Percentiles rank a stretch among this genome's conserved stretches.
phyloP scores from a whole-genome alignment of 1,140 invertebrate genomes.

The Chrysomallon squamiferum region DNA sequence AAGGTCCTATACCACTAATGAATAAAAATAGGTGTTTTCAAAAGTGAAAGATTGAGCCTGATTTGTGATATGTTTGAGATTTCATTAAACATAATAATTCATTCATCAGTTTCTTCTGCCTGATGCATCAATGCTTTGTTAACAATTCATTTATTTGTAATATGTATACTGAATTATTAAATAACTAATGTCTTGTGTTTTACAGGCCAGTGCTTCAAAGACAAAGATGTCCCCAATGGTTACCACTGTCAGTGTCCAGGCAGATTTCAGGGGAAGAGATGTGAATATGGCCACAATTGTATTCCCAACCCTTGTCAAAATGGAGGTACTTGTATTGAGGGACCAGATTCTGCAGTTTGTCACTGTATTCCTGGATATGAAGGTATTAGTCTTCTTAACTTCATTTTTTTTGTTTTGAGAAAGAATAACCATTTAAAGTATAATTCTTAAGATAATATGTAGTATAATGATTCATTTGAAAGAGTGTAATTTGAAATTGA shows the following conservation, averaged over 20 bases:
- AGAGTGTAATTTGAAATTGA: too few relatives aligned
- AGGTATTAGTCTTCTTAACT: slow-evolving; percentile 25
- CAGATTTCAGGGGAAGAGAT: slow-evolving; percentile 77
- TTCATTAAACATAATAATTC: too few relatives aligned
- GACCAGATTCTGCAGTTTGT: slow-evolving; percentile 45
- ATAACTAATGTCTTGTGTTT: not conserved
- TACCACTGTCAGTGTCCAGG: slow-evolving; percentile 73
- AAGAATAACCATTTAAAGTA: too few relatives aligned
- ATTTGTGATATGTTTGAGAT: too few relatives aligned
- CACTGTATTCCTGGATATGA: slow-evolving; percentile 40
- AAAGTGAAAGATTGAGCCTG: too few relatives aligned
- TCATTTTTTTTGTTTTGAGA: too few relatives aligned
- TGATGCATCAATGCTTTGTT: too few relatives aligned
- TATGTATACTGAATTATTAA: not conserved
- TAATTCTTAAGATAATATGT: too few relatives aligned
- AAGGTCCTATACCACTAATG: too few relatives aligned
- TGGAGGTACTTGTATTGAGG: slow-evolving; percentile 84
- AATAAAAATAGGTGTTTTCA: too few relatives aligned
- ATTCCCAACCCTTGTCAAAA: slow-evolving; percentile 80
- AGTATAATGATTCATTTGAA: too few relatives aligned
- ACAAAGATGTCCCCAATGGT: slow-evolving; percentile 49
- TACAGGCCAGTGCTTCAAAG: slow-evolving; percentile 45
- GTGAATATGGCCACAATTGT: slow-evolving; percentile 84
- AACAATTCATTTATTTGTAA: not conserved
- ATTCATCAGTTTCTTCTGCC: too few relatives aligned